Evolutionary conservation across 1,140 invertebrate species (phyloP), one percentile per base, ranked within the genome.

Genomic region (Drosophila murphyi): DNA sequence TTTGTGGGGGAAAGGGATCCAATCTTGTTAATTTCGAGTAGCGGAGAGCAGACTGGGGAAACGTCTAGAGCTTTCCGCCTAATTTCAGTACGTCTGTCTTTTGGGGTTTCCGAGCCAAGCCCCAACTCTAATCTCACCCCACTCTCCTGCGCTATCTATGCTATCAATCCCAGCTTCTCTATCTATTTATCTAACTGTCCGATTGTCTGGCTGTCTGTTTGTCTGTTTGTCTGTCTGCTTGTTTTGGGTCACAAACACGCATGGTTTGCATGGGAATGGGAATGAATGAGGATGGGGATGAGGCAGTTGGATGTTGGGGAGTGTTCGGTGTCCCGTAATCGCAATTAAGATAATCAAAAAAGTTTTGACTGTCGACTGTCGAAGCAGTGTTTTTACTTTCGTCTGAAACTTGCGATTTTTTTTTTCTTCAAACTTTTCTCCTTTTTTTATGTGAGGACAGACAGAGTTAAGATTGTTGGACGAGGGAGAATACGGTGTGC

Each of bases 311-410:
- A 5, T 20, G 54, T 6, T 47, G 52, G 28, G 57, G 6, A 35
- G 35, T 51, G 47, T 20, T 54, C 50, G 54, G 31, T 52, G 55
- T 80, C 51, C 83, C 62, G 77, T 89, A 89, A 89, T 89, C 85
- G 85, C 85, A 89, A 89, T 89, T 89, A 89, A 89, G 85, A 89
- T 89, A 89, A 89, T 89, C 85, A 89, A 89, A 89, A 87, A 89
- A 89, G 85, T 89, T 89, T 89, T 89, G 85, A 89, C 85, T 90
- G 78, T 76, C 69, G 80, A 80, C 85, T 85, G 85, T 72, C 85
- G 78, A 74, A 72, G 64, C 50, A 69, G 39, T 67, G 86, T 80
- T 88, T 88, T 74, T 88, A 87, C 83, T 87, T 87, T 87, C 76
- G 67, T 80, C 55, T 63, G 43, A 47, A 59, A 78, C 76, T 67